Conservation (phyloP, 2,888 invertebrate species). For the Uloborus plumipes region DNA sequence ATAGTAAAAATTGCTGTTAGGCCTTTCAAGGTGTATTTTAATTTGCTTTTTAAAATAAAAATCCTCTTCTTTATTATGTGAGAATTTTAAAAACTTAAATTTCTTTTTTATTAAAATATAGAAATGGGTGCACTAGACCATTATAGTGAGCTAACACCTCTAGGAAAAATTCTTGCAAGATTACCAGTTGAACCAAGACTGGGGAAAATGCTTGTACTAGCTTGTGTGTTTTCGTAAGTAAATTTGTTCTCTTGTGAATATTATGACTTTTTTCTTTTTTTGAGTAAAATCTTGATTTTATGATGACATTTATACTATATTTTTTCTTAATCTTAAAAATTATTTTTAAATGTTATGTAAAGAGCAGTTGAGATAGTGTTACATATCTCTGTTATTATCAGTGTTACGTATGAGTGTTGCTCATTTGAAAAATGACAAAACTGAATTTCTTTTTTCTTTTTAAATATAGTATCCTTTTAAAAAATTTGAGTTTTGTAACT, state of each 20-base stretch:
- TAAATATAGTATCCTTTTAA: no score
- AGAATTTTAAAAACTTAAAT: neutral
- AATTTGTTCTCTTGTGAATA: neutral
- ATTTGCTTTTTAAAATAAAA: neutral
- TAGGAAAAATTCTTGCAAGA: slow-evolving; percentile 93
- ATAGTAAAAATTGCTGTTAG: no score
- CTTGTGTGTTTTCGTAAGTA: slow-evolving; percentile 81
- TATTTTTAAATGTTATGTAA: neutral
- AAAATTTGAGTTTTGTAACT: no score
- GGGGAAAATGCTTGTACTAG: slow-evolving; percentile 96
- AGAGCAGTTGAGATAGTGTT: no score
- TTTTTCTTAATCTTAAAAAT: neutral
- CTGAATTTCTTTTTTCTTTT: no score
- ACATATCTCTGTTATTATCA: no score
- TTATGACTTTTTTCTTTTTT: neutral
- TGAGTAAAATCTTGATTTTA: neutral
- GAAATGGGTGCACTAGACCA: slow-evolving; percentile 93
- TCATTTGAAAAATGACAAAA: no score
- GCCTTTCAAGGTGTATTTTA: neutral
- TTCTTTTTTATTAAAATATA: slow-evolving; percentile 68
- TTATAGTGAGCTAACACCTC: slow-evolving; percentile 89
- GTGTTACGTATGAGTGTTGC: no score
- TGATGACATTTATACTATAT: neutral
- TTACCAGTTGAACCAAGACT: slow-evolving; percentile 95
- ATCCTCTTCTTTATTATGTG: neutral